These are phyloP conservation scores for Phortica okadai DNA, from an alignment of 2,888 invertebrate genomes.

Conservation along the genomic window DNA sequence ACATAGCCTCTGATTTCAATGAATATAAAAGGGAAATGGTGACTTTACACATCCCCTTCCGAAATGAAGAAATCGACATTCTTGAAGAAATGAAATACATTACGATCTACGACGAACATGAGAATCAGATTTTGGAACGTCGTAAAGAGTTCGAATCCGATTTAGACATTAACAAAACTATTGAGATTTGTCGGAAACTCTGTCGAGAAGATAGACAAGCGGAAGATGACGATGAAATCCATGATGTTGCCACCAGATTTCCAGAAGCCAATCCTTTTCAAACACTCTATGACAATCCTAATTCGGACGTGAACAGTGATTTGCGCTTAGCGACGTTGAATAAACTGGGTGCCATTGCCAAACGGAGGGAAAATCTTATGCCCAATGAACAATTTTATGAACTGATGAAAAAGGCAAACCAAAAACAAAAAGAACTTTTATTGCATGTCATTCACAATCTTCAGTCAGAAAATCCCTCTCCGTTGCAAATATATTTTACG, in stretches of 20 bases:
- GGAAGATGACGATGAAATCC: constrained; percentile 37
- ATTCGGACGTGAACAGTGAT: too few species aligned
- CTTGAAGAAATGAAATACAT: constrained; percentile 47
- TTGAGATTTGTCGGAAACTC: constrained; percentile 56
- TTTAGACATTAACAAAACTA: constrained; percentile 61
- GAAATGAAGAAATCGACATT: constrained; percentile 43
- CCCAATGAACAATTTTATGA: constrained; percentile 47
- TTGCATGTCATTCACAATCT: constrained; percentile 49
- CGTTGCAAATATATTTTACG: constrained; percentile 59
- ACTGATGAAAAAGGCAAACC: constrained; percentile 51
- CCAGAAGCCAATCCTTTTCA: constrained; percentile 52
- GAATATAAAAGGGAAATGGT: neutral
- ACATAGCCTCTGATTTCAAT: neutral
- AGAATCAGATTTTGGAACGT: constrained; percentile 40
- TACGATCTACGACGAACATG: neutral
- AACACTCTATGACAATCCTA: too few species aligned
- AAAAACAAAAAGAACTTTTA: too few species aligned
- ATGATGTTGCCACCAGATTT: constrained; percentile 39
- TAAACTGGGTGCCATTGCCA: constrained; percentile 56
- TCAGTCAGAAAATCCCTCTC: constrained; percentile 34
- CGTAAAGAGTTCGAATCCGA: constrained; percentile 52
- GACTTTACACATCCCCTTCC: neutral
- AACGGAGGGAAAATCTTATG: constrained; percentile 57
- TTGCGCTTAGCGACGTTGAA: constrained; percentile 55
- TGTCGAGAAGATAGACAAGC: constrained; percentile 45